A percentile compares a stretch with the other conserved stretches of the same genome.
Evolutionary conservation across 1,140 invertebrate genomes (phyloP).

Genomic region (Musca vetustissima): DNA sequence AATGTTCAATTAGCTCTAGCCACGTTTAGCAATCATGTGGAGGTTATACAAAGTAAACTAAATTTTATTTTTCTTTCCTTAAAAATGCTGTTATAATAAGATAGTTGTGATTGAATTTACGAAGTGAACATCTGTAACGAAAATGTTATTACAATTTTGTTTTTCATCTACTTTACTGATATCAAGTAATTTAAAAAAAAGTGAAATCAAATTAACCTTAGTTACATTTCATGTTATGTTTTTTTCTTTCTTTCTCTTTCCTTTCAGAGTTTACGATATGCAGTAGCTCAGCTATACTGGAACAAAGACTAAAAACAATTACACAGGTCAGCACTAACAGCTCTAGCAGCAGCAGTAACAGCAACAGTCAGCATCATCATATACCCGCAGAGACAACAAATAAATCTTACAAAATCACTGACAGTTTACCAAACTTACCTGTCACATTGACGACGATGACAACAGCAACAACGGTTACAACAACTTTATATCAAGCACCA

Average conservation of each 20-base stretch:
- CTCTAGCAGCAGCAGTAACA: too few relatives aligned
- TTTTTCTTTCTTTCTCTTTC: neutral
- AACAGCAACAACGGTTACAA: neutral
- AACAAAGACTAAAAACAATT: conserved; percentile 15
- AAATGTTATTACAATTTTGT: too few relatives aligned
- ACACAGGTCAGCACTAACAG: neutral
- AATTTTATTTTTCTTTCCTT: too few relatives aligned
- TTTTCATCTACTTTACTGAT: too few relatives aligned
- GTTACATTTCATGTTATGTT: too few relatives aligned
- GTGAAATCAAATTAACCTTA: neutral
- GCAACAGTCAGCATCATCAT: neutral
- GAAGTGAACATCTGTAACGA: too few relatives aligned
- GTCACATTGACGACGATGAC: neutral
- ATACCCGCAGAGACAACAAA: conserved; percentile 10
- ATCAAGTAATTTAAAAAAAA: too few relatives aligned
- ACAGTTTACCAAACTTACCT: conserved; percentile 19
- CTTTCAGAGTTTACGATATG: conserved; percentile 10
- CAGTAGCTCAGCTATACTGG: neutral
- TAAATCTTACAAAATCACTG: conserved; percentile 15
- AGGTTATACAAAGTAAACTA: too few relatives aligned
- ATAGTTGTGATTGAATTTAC: too few relatives aligned
- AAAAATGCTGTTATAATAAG: too few relatives aligned
- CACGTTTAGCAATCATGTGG: too few relatives aligned
- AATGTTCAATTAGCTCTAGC: too few relatives aligned
- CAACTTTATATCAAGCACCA: neutral